Evolutionary conservation across 2,797 vertebrate genomes (phyloP).

Genomic region (Toxotes lorentzi): DNA sequence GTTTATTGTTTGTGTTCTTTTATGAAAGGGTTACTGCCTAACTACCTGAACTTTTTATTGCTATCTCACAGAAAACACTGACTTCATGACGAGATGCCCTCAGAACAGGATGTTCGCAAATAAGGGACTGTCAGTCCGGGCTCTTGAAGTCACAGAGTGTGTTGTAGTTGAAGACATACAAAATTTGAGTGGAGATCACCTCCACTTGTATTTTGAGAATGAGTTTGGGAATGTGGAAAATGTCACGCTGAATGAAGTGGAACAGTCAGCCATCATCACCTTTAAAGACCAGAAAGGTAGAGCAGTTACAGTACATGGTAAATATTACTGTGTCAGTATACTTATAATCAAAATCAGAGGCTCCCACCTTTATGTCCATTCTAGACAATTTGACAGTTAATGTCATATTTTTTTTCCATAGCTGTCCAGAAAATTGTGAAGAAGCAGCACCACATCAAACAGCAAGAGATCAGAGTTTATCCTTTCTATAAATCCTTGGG

Average conservation of each 20-base stretch:
- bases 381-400: neutral
- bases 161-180: constrained; percentile 70
- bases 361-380: neutral
- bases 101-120: constrained; percentile 68
- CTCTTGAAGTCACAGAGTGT: constrained; percentile 75
- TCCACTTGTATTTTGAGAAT: constrained; percentile 78
- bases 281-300: constrained; percentile 78
- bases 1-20: neutral
- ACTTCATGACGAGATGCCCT: constrained; percentile 73
- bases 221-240: constrained; percentile 64
- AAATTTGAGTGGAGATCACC: constrained; percentile 45
- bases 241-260: constrained; percentile 44
- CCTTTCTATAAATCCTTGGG: constrained; percentile 88
- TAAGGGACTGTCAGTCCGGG: constrained; percentile 61
- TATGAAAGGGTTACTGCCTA: neutral
- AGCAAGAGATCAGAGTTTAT: constrained; percentile 84
- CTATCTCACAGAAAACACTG: constrained; percentile 62
- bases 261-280: constrained; percentile 76
- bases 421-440: constrained; percentile 81
- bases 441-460: constrained; percentile 81
- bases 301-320: neutral
- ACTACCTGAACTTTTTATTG: neutral
- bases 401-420: constrained; percentile 62
- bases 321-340: neutral
- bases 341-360: neutral